Conservation (phyloP, 1,140 invertebrate genomes). For the Atta cephalotes region DNA sequence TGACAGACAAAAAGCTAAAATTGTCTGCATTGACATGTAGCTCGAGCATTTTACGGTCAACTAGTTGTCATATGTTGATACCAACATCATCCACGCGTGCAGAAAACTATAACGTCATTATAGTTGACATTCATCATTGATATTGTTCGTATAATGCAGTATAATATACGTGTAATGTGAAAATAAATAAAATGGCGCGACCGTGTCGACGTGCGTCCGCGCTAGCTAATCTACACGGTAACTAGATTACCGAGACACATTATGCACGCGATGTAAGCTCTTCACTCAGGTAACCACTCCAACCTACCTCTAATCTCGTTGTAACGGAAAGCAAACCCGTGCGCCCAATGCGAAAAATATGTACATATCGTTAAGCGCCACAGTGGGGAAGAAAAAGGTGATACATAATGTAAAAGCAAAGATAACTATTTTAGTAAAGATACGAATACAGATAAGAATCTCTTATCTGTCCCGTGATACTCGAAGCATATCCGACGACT, state of each 20-base stretch:
- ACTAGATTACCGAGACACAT: conserved; percentile 39
- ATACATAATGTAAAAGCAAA: conserved; percentile 18
- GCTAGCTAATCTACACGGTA: conserved; percentile 55
- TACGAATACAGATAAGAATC: not conserved
- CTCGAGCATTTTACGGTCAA: not conserved
- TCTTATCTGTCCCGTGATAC: not conserved
- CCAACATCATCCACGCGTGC: conserved; percentile 29
- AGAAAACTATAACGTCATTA: not conserved
- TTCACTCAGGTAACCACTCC: conserved; percentile 44
- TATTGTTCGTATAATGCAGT: conserved; percentile 25
- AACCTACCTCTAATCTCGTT: conserved; percentile 54
- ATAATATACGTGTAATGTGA: conserved; percentile 22
- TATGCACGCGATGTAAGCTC: conserved; percentile 51
- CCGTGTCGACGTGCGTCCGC: not conserved
- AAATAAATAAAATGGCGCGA: conserved; percentile 34
- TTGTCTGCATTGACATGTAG: not conserved
- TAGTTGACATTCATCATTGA: conserved; percentile 11
- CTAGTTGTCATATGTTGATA: not conserved
- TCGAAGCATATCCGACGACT: conserved; percentile 23
- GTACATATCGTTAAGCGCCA: conserved; percentile 30
- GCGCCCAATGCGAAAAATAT: conserved; percentile 45
- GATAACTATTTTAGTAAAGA: conserved; percentile 18
- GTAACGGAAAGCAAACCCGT: conserved; percentile 44
- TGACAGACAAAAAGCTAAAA: not conserved
- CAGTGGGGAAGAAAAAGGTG: not conserved